Evolutionary conservation across 2,797 vertebrate species (phyloP), one percentile per base, ranked within the genome.

Genomic region (Phyllotis vaccarum): DNA sequence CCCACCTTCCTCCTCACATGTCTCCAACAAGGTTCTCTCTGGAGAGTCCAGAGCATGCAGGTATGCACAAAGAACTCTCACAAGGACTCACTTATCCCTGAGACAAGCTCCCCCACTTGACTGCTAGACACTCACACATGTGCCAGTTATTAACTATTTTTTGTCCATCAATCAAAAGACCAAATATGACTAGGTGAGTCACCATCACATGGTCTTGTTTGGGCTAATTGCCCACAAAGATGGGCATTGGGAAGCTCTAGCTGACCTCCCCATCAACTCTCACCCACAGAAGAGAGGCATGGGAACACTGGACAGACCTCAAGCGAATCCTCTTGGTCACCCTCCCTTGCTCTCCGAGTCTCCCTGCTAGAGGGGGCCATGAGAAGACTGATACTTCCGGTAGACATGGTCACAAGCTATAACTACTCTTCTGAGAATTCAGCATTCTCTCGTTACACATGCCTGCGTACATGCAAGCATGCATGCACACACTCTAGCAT

Each of bases 331-430:
- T 70, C 58, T 46, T 3, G 2, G 6, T 46, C 21, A 0, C 16
- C 31, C n/a, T 1, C 3, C 27, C 27, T 13, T 0, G 1, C 22
- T 81, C 82, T 16, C 0, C 12, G 34, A 8, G 58, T n/a, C 49
- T 70, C n/a, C 46, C 49, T 74, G 43, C 56, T 34, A 54, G n/a
- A 0, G 0, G 27, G 2, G 5, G 9, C 1, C 10, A 0, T 12
- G n/a, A 24, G n/a, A 37, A 9, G 3, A 85, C 22, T 60, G n/a
- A 37, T 31, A 56, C 79, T 29, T 8, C 7, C 8, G 29, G 29
- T 2, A 17, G 29, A 24, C 2, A 3, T 14, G 43, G 62, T 5
- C 62, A 31, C 31, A 85, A n/a, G 16, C 40, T 83, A 21, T 46
- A 64, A 46, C 40, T 21, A 34, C 56, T 64, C 52, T 46, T 54